Conservation (phyloP, 2,797 vertebrate genomes). For the Hafferia zeledoni region DNA sequence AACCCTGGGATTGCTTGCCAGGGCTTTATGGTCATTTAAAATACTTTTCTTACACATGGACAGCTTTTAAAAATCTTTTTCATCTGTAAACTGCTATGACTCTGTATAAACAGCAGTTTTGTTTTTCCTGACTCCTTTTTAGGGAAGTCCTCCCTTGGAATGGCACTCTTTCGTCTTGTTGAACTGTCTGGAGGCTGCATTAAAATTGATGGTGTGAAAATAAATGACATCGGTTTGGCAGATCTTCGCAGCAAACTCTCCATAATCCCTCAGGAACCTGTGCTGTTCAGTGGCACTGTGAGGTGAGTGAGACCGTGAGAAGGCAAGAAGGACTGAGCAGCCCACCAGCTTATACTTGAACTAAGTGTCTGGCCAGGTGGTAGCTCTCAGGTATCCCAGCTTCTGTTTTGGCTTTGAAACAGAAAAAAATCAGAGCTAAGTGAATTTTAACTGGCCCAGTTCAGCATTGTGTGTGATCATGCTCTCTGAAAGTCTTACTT, state of each 20-base stretch:
- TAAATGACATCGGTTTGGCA: conserved; percentile 89
- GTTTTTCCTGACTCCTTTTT: not conserved
- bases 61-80: not conserved
- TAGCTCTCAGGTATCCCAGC: not conserved
- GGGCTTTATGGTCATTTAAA: not conserved
- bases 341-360: not conserved
- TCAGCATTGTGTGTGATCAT: not conserved
- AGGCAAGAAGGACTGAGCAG: not conserved
- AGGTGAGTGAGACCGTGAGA: conserved; percentile 75
- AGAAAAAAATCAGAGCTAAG: not conserved
- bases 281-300: conserved; percentile 91
- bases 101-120: not conserved
- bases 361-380: not conserved
- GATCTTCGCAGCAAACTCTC: conserved; percentile 93
- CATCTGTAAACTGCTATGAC: not conserved
- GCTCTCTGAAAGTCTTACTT: not conserved
- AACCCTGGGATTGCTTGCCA: not conserved
- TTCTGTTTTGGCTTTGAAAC: not conserved
- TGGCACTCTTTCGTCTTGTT: conserved; percentile 89
- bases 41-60: not conserved
- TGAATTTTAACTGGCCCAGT: not conserved
- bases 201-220: conserved; percentile 89
- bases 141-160: conserved; percentile 92
- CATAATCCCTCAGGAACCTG: conserved; percentile 94
- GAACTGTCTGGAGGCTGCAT: conserved; percentile 90